Percentiles rank a stretch among this genome's conserved stretches.
Evolutionary conservation across 2,113 vertebrate genomes (phyloP).

Genomic region (Notechis scutatus): DNA sequence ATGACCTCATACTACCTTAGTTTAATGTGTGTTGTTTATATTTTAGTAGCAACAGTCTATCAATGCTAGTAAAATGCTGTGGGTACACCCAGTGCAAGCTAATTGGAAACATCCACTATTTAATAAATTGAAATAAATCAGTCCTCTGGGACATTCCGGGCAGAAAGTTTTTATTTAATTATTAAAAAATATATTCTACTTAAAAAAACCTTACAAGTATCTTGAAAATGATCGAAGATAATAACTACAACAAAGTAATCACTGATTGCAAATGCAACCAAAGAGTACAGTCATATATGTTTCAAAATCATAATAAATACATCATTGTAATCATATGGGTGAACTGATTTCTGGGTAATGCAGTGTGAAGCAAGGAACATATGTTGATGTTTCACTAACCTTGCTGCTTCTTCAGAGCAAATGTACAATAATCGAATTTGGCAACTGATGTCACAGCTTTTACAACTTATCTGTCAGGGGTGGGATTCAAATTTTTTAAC

Average conservation of each 20-base stretch:
- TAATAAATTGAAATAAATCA: background rate
- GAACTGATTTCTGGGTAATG: background rate
- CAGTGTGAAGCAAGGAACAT: background rate
- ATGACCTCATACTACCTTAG: constrained; percentile 34
- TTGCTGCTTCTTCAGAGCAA: background rate
- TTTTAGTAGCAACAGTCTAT: background rate
- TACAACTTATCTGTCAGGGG: background rate
- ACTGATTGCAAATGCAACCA: background rate
- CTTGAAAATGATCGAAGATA: background rate
- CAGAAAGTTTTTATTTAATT: background rate
- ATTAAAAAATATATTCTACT: background rate
- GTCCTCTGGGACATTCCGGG: background rate
- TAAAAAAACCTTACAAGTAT: background rate
- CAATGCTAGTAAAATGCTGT: background rate
- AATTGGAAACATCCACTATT: background rate
- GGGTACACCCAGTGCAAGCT: background rate
- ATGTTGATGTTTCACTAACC: background rate
- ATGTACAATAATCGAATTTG: background rate
- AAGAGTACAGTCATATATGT: background rate
- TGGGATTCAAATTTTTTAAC: too few relatives aligned
- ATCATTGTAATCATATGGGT: background rate
- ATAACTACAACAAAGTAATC: background rate
- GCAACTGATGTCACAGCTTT: background rate
- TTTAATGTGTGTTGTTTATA: background rate
- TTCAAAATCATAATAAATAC: background rate